Conservation (phyloP, 2,797 vertebrate genomes). For the Aulostomus chinensis region DNA sequence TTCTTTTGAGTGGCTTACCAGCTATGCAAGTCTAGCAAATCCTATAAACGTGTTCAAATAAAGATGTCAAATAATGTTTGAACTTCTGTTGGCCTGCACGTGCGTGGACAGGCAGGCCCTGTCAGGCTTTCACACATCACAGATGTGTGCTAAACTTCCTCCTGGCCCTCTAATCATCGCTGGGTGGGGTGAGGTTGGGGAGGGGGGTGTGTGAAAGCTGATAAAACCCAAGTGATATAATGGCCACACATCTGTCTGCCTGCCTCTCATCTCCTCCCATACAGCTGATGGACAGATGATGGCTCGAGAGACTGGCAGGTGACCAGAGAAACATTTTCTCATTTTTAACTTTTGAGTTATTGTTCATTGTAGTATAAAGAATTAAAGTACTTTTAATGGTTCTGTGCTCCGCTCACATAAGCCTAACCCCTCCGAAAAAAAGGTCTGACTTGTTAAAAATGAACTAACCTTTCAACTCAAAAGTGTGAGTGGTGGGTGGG, state of each 20-base stretch:
- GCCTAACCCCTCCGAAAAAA: no score
- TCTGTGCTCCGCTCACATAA: no score
- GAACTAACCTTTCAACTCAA: no score
- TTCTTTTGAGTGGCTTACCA: background rate
- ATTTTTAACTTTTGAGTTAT: constrained; percentile 21
- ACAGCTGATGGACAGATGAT: constrained; percentile 50
- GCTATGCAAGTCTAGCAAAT: constrained; percentile 1
- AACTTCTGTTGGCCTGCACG: constrained; percentile 7
- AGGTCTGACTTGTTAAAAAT: no score
- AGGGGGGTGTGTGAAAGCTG: constrained; percentile 43
- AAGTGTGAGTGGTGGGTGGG: no score
- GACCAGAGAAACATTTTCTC: constrained; percentile 17
- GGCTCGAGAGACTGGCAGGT: constrained; percentile 46
- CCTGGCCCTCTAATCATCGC: constrained; percentile 60
- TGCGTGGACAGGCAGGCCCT: constrained; percentile 27
- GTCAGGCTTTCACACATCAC: constrained; percentile 68
- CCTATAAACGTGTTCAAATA: constrained; percentile 7
- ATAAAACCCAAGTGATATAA: constrained; percentile 58
- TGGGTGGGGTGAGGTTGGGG: constrained; percentile 3
- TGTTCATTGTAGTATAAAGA: background rate
- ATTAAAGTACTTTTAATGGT: background rate
- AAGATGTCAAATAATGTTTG: constrained; percentile 16
- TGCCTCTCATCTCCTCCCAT: constrained; percentile 45
- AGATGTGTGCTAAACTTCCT: constrained; percentile 72
- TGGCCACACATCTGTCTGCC: constrained; percentile 62